Evolutionary conservation across 2,888 invertebrate species (phyloP).

Genomic region (Sipha maydis): DNA sequence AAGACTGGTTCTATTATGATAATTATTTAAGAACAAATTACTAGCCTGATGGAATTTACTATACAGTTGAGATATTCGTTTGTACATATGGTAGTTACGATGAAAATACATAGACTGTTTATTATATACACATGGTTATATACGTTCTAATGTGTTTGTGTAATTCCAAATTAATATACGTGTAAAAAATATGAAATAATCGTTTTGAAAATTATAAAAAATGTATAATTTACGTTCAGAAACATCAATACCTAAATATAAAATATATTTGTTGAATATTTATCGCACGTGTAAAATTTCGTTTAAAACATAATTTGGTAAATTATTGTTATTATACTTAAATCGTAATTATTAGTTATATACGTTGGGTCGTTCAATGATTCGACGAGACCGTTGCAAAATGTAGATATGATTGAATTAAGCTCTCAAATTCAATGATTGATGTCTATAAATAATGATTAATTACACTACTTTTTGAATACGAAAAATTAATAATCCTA

Average conservation of each 20-base stretch:
- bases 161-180: conserved; percentile 14
- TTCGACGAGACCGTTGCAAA: neutral
- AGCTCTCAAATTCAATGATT: neutral
- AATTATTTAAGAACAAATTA: neutral
- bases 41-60: neutral
- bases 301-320: neutral
- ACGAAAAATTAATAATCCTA: neutral
- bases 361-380: neutral
- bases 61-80: neutral
- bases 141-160: neutral
- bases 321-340: conserved; percentile 25
- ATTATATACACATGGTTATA: neutral
- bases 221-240: neutral
- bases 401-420: neutral
- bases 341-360: neutral
- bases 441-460: neutral
- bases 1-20: neutral
- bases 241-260: neutral
- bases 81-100: neutral
- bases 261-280: neutral
- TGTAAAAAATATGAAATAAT: neutral
- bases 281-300: neutral
- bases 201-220: neutral
- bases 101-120: neutral
- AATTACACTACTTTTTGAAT: neutral